Evolutionary conservation across 1,140 invertebrate species (phyloP), one percentile per base, ranked within the genome.

Genomic region (Sitobion miscanthi): DNA sequence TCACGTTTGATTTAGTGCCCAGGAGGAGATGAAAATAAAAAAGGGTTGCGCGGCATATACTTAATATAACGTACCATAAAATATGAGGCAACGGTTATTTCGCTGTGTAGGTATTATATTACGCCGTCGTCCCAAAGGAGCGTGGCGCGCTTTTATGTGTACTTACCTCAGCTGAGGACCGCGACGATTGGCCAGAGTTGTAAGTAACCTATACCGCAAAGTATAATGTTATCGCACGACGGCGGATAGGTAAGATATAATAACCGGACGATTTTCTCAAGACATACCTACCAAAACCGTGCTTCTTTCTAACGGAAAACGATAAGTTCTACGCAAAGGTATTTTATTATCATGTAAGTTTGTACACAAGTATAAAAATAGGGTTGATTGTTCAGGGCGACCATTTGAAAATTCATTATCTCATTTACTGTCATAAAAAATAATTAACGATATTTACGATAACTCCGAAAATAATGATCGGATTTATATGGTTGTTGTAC

Each of bases 1-100:
- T 92, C 91, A 45, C 82, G 21, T 86, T 86, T 86, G 91, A 93
- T 93, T 93, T 82, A 92, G 90, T 45, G 9, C 20, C 14, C 0
- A 17, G 14, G 30, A n/a, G 6, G 30, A n/a, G 35, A 35, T 8
- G 9, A 25, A 3, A 42, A 42, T 42, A 49, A 89, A 25, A 57
- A 92, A 92, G 45, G 77, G n/a, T 69, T 69, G 20, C 57, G 20
- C 5, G 9, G 25, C 6, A 77, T 77, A 17, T 17, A 35, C 35
- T 35, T 35, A 69, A n/a, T n/a, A 6, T 62, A 14, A 4, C 30
- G 11, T 17, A 6, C 5, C 6, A 17, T 69, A 17, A 6, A 11
- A 77, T n/a, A 77, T n/a, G 2, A 85, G 83, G 21, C 83, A 42
- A 25, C n/a, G 83, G 62, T n/a, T 77, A 35, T 77, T n/a, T 77